Conservation (phyloP, 2,113 vertebrate species). For the Polyodon spathula region DNA sequence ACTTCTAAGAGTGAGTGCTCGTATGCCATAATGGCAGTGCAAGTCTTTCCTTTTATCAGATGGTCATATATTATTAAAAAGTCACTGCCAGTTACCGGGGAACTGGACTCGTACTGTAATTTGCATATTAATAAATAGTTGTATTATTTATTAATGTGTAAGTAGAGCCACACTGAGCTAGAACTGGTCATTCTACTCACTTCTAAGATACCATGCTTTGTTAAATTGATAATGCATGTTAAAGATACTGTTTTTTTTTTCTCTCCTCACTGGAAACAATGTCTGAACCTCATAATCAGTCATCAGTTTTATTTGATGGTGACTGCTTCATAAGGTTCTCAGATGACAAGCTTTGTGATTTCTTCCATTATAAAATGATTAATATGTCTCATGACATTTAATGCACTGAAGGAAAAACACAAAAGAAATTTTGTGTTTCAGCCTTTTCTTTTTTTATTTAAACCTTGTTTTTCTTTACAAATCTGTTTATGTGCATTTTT, state of each 20-base stretch:
- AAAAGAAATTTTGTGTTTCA: too few relatives aligned
- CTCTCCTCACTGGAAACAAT: too few relatives aligned
- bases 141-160: conserved; percentile 56
- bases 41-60: conserved; percentile 37
- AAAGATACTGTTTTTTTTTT: too few relatives aligned
- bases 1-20: conserved; percentile 14
- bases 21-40: conserved; percentile 10
- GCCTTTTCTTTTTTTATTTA: too few relatives aligned
- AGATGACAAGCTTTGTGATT: conserved; percentile 19
- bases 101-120: conserved; percentile 56
- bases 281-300: too few relatives aligned
- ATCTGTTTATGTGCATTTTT: too few relatives aligned
- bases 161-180: conserved; percentile 13
- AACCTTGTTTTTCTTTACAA: too few relatives aligned
- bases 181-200: conserved; percentile 14
- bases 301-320: too few relatives aligned
- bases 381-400: too few relatives aligned
- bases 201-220: background rate
- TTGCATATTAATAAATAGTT: conserved; percentile 53
- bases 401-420: too few relatives aligned
- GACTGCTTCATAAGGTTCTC: conserved; percentile 1
- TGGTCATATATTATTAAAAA: conserved; percentile 57
- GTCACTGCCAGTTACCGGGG: conserved; percentile 46
- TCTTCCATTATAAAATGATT: conserved; percentile 8
- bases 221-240: too few relatives aligned